phyloP scores from a whole-genome alignment of 2,113 vertebrate genomes.

The Grus americana region DNA sequence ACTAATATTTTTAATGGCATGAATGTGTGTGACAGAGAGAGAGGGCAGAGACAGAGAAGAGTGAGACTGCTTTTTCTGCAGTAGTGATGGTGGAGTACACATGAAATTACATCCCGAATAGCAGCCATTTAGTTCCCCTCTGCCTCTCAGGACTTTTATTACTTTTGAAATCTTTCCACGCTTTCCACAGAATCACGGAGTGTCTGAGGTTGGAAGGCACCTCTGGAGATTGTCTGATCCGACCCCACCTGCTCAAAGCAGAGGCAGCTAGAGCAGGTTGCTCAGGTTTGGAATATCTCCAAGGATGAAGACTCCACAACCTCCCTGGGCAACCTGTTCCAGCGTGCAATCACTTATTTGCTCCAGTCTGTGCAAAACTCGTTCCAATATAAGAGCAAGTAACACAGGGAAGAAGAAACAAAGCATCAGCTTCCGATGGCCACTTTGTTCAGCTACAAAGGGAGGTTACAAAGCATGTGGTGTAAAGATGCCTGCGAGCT shows the following conservation, averaged over 20 bases:
- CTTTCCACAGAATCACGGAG: not conserved
- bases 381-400: not conserved
- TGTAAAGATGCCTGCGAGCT: not conserved
- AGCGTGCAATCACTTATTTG: not conserved
- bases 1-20: not conserved
- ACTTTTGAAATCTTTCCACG: not conserved
- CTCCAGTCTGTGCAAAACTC: not conserved
- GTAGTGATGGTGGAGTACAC: not conserved
- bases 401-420: not conserved
- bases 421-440: conserved; percentile 4
- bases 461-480: not conserved
- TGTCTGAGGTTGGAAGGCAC: not conserved
- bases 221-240: not conserved
- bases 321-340: not conserved
- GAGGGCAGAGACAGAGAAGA: not conserved
- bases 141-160: not conserved
- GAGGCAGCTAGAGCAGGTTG: not conserved
- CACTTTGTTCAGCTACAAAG: not conserved
- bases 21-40: not conserved
- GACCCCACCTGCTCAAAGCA: not conserved
- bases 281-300: not conserved
- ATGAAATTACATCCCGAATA: not conserved
- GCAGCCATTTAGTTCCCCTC: not conserved
- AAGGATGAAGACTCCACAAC: not conserved
- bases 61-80: not conserved